phyloP scores from a whole-genome alignment of 1,140 invertebrate species.

The Belonocnema kinseyi region DNA sequence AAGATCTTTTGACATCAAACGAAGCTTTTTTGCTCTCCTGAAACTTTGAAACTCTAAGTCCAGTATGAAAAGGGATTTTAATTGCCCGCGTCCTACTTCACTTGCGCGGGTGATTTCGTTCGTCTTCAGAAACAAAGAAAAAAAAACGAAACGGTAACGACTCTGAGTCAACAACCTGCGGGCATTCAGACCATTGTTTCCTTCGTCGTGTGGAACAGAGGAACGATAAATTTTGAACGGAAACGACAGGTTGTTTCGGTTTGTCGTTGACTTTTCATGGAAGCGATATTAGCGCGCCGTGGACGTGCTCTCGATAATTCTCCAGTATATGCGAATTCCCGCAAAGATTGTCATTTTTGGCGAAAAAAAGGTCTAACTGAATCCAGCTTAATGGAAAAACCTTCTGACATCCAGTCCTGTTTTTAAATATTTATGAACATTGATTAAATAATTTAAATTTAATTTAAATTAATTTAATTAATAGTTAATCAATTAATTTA shows the following conservation, averaged over 20 bases:
- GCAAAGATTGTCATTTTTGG: constrained; percentile 39
- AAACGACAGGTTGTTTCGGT: constrained; percentile 52
- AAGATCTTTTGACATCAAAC: constrained; percentile 25
- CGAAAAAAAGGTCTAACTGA: no score
- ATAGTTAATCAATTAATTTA: no score
- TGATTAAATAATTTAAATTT: no score
- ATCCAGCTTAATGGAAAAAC: no score
- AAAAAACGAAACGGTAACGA: constrained; percentile 49
- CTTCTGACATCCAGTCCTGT: no score
- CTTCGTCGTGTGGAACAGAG: constrained; percentile 49
- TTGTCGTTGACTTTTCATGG: constrained; percentile 44
- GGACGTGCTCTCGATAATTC: constrained; percentile 40
- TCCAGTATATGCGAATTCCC: neutral
- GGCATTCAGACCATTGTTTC: constrained; percentile 61
- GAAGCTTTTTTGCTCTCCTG: neutral
- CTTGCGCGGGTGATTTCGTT: constrained; percentile 29
- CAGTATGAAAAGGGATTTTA: constrained; percentile 26
- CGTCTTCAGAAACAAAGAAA: constrained; percentile 34
- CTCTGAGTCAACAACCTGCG: constrained; percentile 63
- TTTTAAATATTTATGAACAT: no score
- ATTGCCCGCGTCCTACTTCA: constrained; percentile 27
- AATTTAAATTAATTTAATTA: no score
- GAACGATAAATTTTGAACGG: constrained; percentile 60
- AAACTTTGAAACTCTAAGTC: constrained; percentile 22
- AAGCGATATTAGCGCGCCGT: constrained; percentile 46